A percentile compares a stretch with the other conserved stretches of the same genome.
These are phyloP conservation scores for Drosophila setosimentum DNA, from an alignment of 2,888 invertebrate species.

Conservation along the genomic window DNA sequence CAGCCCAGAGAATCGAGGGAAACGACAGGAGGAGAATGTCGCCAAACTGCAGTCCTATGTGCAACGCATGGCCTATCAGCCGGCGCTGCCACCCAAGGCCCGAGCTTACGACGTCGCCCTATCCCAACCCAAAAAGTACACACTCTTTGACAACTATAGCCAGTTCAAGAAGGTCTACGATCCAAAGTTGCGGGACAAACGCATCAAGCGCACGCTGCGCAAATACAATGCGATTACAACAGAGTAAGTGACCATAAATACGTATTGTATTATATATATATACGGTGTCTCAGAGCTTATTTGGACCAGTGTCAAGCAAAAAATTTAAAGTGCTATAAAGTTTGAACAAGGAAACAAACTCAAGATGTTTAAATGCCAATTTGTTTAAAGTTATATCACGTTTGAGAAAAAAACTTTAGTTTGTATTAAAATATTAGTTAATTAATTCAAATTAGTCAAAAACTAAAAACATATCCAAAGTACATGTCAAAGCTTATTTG, in stretches of 20 bases:
- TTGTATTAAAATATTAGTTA: too few relatives aligned
- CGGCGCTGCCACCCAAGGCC: slow-evolving; percentile 64
- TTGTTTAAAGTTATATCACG: too few relatives aligned
- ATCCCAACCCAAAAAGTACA: slow-evolving; percentile 60
- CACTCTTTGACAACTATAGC: slow-evolving; percentile 61
- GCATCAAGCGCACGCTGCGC: slow-evolving; percentile 71
- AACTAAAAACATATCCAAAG: too few relatives aligned
- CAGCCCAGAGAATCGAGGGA: slow-evolving; percentile 50
- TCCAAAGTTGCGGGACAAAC: slow-evolving; percentile 71
- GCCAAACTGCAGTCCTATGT: slow-evolving; percentile 74
- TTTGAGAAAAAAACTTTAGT: too few relatives aligned
- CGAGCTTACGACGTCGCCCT: slow-evolving; percentile 65
- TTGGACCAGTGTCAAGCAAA: too few relatives aligned
- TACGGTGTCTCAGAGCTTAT: too few relatives aligned
- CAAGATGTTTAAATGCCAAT: too few relatives aligned
- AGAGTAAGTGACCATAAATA: slow-evolving; percentile 52
- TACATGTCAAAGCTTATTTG: too few relatives aligned
- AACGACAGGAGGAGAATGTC: slow-evolving; percentile 63
- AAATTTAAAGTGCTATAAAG: too few relatives aligned
- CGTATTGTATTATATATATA: neutral
- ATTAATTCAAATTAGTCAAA: too few relatives aligned
- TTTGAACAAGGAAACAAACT: too few relatives aligned
- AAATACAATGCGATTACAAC: slow-evolving; percentile 69
- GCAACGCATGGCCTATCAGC: slow-evolving; percentile 78
- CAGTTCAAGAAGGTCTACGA: slow-evolving; percentile 65